A percentile compares a stretch with the other conserved stretches of the same genome.
Conservation (phyloP, 2,888 invertebrate species). For the Sussaba pulchella region DNA sequence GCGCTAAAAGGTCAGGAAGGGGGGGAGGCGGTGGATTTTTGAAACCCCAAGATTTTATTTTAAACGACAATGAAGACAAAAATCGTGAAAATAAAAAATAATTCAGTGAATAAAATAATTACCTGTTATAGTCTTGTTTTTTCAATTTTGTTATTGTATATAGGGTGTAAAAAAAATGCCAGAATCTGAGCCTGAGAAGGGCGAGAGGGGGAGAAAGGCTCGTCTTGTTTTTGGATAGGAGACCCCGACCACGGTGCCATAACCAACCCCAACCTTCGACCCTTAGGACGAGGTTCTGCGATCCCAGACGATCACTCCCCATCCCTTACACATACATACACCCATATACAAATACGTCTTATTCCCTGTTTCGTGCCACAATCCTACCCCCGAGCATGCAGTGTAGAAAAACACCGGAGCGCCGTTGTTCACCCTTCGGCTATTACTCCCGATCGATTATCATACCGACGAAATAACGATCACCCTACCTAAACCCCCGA, state of each 20-base stretch:
- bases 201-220: too few relatives aligned
- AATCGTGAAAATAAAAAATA: too few relatives aligned
- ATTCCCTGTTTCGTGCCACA: neutral
- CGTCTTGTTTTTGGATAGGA: too few relatives aligned
- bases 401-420: constrained; percentile 5
- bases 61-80: too few relatives aligned
- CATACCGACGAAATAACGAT: constrained; percentile 53
- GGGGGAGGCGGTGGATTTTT: too few relatives aligned
- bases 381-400: constrained; percentile 13
- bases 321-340: neutral
- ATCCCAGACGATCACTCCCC: constrained; percentile 43
- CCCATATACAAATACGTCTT: too few relatives aligned
- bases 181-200: too few relatives aligned
- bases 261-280: constrained; percentile 63
- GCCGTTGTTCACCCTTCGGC: constrained; percentile 35
- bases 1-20: too few relatives aligned
- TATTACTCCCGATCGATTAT: constrained; percentile 53
- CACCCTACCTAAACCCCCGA: neutral
- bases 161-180: too few relatives aligned
- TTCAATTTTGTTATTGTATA: too few relatives aligned
- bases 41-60: too few relatives aligned
- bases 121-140: constrained; percentile 51
- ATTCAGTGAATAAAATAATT: constrained; percentile 48
- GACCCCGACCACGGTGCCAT: constrained; percentile 34
- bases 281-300: constrained; percentile 47